A percentile compares a stretch with the other conserved stretches of the same genome.
phyloP scores from a whole-genome alignment of 2,888 invertebrate genomes.

The Aphrophora alni region DNA sequence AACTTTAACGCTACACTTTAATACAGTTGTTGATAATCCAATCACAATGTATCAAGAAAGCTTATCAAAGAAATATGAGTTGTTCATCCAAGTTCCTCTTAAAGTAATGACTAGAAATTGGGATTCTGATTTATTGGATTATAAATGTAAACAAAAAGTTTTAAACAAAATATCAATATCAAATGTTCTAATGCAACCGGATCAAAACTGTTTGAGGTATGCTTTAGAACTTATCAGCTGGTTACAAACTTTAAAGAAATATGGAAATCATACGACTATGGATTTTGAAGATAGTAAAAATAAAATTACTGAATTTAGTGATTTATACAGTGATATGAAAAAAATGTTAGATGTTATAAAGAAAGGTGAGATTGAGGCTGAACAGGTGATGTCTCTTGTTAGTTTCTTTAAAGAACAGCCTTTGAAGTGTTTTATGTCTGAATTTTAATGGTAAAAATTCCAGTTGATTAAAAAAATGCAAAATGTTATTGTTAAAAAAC shows the following conservation, averaged over 20 bases:
- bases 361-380: background rate
- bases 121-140: background rate
- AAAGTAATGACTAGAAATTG: background rate
- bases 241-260: background rate
- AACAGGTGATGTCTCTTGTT: background rate
- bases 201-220: background rate
- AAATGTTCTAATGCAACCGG: background rate
- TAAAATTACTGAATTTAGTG: background rate
- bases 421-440: too few relatives aligned
- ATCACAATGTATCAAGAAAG: background rate
- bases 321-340: background rate
- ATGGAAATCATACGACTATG: background rate
- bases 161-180: background rate
- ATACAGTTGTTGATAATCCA: background rate
- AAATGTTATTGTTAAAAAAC: too few relatives aligned
- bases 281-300: background rate
- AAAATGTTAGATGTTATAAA: background rate
- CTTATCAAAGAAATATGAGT: background rate
- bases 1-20: background rate
- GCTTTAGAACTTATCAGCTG: background rate
- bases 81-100: background rate
- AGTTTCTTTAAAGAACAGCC: background rate
- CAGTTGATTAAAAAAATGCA: too few relatives aligned
- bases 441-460: too few relatives aligned
- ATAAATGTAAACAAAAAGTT: background rate